Evolutionary conservation across 2,797 vertebrate species (phyloP).

Genomic region (Periparus ater): DNA sequence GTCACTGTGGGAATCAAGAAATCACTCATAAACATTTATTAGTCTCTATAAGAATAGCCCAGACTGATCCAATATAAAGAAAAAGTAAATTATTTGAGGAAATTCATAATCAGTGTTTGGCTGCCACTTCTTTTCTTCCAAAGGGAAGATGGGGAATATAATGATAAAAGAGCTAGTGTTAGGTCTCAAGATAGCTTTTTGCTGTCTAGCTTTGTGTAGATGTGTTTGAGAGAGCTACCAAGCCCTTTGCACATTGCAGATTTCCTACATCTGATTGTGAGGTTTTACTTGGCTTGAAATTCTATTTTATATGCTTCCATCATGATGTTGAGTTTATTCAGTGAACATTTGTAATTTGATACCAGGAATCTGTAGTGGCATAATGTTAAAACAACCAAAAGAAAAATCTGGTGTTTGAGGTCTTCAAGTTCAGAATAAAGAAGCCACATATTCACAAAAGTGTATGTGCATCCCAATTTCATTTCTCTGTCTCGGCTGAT

Average conservation of each 20-base stretch:
- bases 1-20: not conserved
- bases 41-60: not conserved
- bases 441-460: not conserved
- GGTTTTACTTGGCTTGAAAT: not conserved
- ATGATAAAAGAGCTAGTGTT: not conserved
- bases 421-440: not conserved
- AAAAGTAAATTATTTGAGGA: not conserved
- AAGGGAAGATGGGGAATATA: not conserved
- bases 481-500: not conserved
- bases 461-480: not conserved
- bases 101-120: not conserved
- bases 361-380: not conserved
- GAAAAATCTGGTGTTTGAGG: not conserved
- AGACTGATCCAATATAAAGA: not conserved
- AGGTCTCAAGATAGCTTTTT: not conserved
- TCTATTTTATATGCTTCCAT: not conserved
- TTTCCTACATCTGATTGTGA: not conserved
- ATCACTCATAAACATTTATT: not conserved
- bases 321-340: not conserved
- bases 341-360: not conserved
- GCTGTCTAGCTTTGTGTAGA: not conserved
- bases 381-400: not conserved
- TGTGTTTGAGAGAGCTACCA: not conserved
- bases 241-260: fast-evolving
- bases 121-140: not conserved